These are phyloP conservation scores for Oxyura jamaicensis DNA, from an alignment of 2,113 vertebrate species.

Conservation along the genomic window DNA sequence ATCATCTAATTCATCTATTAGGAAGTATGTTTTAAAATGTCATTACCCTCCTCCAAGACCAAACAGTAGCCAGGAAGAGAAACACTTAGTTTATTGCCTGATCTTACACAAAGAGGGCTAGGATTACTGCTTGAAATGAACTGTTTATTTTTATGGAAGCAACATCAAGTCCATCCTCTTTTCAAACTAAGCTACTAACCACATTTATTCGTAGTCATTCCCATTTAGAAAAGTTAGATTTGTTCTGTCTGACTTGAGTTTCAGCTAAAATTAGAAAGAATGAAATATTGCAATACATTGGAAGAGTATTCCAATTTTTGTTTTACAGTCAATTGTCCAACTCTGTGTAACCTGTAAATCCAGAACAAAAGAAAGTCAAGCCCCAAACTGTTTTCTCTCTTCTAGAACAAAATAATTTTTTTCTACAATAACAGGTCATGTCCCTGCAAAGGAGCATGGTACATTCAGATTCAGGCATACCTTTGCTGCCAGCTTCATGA, in stretches of 20 bases:
- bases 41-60: background rate
- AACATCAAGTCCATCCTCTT: background rate
- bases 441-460: background rate
- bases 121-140: background rate
- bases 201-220: background rate
- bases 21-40: background rate
- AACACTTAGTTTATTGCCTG: background rate
- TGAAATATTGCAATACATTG: too few species aligned
- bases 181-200: background rate
- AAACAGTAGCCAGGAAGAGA: background rate
- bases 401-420: background rate
- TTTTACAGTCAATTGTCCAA: background rate
- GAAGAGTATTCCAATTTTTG: background rate
- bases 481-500: background rate
- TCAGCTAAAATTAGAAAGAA: background rate
- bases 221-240: background rate
- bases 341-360: background rate
- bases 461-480: background rate
- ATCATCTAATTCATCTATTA: conserved; percentile 90
- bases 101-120: background rate
- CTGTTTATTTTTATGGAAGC: background rate
- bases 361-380: background rate
- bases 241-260: background rate
- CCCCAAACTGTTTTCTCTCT: background rate
- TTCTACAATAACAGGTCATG: background rate